Conservation (phyloP, 64 coral and sea anemone species). For the Pocillopora verrucosa region DNA sequence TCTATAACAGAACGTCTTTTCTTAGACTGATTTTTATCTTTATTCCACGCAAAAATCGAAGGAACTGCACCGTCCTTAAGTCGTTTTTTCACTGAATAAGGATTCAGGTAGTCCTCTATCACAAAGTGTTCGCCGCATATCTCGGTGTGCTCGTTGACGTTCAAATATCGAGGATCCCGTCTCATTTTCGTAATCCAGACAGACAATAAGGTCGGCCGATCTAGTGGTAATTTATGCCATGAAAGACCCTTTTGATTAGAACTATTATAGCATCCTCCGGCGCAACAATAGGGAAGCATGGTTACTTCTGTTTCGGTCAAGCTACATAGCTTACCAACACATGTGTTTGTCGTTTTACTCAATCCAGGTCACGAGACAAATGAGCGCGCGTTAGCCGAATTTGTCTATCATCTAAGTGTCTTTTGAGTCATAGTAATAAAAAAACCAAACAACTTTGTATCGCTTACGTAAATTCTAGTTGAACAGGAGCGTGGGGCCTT, state of each 20-base stretch:
- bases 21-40: conserved; percentile 6
- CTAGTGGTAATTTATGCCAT: conserved; percentile 32
- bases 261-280: conserved; percentile 25
- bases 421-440: too few species aligned
- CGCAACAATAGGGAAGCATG: conserved; percentile 47
- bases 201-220: background rate
- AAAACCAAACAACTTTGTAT: too few species aligned
- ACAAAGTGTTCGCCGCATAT: conserved; percentile 66
- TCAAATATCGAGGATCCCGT: conserved; percentile 54
- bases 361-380: conserved; percentile 42
- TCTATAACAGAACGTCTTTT: too few species aligned
- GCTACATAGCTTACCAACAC: conserved; percentile 1
- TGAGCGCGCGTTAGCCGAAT: conserved; percentile 30
- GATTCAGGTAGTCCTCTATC: conserved; percentile 35
- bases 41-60: conserved; percentile 61
- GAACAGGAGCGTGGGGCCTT: too few species aligned
- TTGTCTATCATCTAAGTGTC: conserved; percentile 23
- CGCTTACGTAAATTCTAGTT: too few species aligned
- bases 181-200: conserved; percentile 59
- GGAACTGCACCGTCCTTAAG: conserved; percentile 51
- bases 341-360: conserved; percentile 39
- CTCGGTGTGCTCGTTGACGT: conserved; percentile 38
- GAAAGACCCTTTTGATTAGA: conserved; percentile 27
- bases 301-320: background rate
- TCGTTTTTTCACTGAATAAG: conserved; percentile 31